These are phyloP conservation scores for Eubasilissa regina DNA, from an alignment of 1,140 invertebrate genomes.

Conservation along the genomic window DNA sequence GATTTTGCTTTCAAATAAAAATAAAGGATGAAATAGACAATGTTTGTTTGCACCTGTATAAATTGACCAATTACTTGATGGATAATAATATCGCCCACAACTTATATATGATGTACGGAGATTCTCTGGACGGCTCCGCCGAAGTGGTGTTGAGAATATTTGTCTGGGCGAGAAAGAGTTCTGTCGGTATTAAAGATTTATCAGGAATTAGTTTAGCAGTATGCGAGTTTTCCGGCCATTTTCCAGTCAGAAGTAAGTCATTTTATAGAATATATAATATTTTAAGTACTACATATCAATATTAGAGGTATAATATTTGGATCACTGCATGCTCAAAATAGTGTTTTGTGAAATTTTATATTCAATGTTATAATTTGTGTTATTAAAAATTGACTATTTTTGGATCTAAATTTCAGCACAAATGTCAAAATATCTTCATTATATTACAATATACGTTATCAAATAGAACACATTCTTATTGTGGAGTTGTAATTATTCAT, in stretches of 20 bases:
- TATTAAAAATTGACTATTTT: no score
- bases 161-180: slow-evolving; percentile 77
- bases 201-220: slow-evolving; percentile 75
- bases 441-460: no score
- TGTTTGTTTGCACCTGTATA: slow-evolving; percentile 66
- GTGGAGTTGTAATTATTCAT: no score
- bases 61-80: slow-evolving; percentile 73
- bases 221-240: slow-evolving; percentile 80
- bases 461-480: no score
- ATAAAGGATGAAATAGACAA: slow-evolving; percentile 63
- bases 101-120: slow-evolving; percentile 77
- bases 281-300: neutral
- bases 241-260: slow-evolving; percentile 76
- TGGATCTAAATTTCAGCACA: no score
- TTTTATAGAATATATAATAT: slow-evolving; percentile 47
- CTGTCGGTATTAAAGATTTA: slow-evolving; percentile 72
- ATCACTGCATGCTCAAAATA: no score
- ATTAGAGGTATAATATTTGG: no score
- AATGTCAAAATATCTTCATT: no score
- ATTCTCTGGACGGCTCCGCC: slow-evolving; percentile 56
- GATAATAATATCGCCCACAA: slow-evolving; percentile 78
- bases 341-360: no score
- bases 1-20: slow-evolving; percentile 77
- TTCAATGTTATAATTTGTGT: no score
- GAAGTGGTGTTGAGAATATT: slow-evolving; percentile 73